Evolutionary conservation across 2,797 vertebrate genomes (phyloP).

Genomic region (Galago senegalensis): DNA sequence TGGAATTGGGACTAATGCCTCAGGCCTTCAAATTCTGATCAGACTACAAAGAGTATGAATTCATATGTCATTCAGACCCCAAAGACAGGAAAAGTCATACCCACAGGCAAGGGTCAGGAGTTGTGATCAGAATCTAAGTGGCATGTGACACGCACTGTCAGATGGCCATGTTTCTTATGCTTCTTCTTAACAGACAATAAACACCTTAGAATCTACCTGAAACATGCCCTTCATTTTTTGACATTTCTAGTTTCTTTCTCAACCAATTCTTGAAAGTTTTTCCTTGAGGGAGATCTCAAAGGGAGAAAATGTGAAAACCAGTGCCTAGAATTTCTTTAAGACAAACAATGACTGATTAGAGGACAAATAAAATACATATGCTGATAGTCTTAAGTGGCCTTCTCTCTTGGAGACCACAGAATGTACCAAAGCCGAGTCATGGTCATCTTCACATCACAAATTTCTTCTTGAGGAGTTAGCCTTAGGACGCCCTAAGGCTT

Average conservation of each 20-base stretch:
- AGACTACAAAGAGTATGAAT: not conserved
- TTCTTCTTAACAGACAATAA: not conserved
- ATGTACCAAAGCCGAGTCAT: not conserved
- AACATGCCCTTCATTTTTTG: not conserved
- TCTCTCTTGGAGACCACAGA: not conserved
- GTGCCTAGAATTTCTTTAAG: not conserved
- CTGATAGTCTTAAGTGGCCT: not conserved
- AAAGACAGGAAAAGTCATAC: not conserved
- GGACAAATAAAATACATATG: not conserved
- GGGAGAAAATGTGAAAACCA: not conserved
- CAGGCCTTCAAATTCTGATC: constrained; percentile 5
- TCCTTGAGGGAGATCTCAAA: not conserved
- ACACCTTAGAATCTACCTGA: not conserved
- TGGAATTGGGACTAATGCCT: not conserved
- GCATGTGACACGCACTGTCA: not conserved
- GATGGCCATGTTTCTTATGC: not conserved
- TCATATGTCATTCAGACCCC: not conserved
- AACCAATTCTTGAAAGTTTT: not conserved
- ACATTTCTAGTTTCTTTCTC: constrained; percentile 36
- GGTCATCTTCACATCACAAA: not conserved
- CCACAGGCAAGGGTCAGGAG: not conserved
- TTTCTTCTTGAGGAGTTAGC: not conserved
- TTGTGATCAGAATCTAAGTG: not conserved
- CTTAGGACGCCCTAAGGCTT: no score
- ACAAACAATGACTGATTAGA: not conserved